Percentiles rank a stretch among this genome's conserved stretches.
These are phyloP conservation scores for Steinernema feltiae DNA, from an alignment of 1,140 invertebrate genomes.

Conservation along the genomic window DNA sequence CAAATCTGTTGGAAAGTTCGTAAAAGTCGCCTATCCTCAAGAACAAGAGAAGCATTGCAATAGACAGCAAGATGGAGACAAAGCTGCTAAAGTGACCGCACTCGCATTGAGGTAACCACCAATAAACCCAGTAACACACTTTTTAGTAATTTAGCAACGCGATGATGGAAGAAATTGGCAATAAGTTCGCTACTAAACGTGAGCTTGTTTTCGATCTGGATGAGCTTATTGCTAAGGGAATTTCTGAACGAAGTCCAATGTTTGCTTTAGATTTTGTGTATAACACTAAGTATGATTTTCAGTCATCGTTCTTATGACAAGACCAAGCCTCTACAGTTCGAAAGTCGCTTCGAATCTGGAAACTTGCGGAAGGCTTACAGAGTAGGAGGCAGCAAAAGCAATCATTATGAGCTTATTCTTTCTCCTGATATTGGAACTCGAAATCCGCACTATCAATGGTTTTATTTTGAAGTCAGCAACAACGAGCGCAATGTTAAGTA, in stretches of 20 bases:
- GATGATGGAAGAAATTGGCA: too few relatives aligned
- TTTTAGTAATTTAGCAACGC: too few relatives aligned
- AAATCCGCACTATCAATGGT: slow-evolving; percentile 76
- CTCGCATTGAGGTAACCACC: too few relatives aligned
- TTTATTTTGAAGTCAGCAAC: slow-evolving; percentile 79
- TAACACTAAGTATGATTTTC: too few relatives aligned
- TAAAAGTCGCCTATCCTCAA: slow-evolving; percentile 72
- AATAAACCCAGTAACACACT: too few relatives aligned
- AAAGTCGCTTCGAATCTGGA: slow-evolving; percentile 90
- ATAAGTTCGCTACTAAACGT: too few relatives aligned
- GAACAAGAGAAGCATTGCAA: too few relatives aligned
- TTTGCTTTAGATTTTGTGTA: too few relatives aligned
- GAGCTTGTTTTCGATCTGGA: slow-evolving; percentile 72
- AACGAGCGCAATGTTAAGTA: slow-evolving; percentile 71
- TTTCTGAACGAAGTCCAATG: background rate
- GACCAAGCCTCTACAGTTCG: slow-evolving; percentile 70
- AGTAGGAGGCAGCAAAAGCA: slow-evolving; percentile 65
- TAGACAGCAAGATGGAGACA: too few relatives aligned
- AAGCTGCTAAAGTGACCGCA: too few relatives aligned
- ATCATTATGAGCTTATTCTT: slow-evolving; percentile 88
- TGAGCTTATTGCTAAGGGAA: slow-evolving; percentile 55
- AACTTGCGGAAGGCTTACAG: slow-evolving; percentile 88
- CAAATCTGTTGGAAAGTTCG: slow-evolving; percentile 67
- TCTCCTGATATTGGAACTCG: slow-evolving; percentile 77
- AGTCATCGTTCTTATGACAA: slow-evolving; percentile 62